A percentile compares a stretch with the other conserved stretches of the same genome.
phyloP scores from a whole-genome alignment of 2,113 vertebrate genomes.

The Sebastes fasciatus region DNA sequence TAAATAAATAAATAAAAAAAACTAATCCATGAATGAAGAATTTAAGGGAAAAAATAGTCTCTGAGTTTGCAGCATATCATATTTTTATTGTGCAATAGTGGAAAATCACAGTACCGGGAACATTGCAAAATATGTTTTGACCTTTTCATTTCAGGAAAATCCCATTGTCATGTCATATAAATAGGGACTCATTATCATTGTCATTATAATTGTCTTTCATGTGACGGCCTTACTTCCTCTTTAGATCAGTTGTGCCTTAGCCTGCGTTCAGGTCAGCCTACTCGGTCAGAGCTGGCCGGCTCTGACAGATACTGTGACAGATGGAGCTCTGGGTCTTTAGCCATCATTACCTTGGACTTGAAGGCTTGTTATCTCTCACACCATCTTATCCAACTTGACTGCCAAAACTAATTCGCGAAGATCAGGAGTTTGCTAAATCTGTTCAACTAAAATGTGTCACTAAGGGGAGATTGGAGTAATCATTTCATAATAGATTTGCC shows the following conservation, averaged over 20 bases:
- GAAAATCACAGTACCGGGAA: constrained; percentile 8
- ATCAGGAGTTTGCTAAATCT: constrained; percentile 36
- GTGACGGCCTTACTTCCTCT: constrained; percentile 58
- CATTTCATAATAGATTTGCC: constrained; percentile 1
- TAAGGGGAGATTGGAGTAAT: constrained; percentile 7
- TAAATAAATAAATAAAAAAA: neutral
- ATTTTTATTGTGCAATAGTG: constrained; percentile 32
- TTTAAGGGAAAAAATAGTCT: neutral
- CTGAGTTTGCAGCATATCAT: neutral
- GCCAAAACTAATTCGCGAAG: constrained; percentile 44
- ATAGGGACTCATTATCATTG: constrained; percentile 23
- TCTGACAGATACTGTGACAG: constrained; percentile 69
- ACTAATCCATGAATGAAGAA: constrained; percentile 5
- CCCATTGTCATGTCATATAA: constrained; percentile 27
- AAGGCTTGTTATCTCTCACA: constrained; percentile 65
- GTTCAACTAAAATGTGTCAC: constrained; percentile 32
- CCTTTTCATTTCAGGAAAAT: constrained; percentile 23
- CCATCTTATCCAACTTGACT: constrained; percentile 31
- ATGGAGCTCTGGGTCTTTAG: constrained; percentile 71
- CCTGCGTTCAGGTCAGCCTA: constrained; percentile 39
- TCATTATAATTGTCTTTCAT: constrained; percentile 45
- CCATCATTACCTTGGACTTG: constrained; percentile 72
- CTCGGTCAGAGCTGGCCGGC: constrained; percentile 44
- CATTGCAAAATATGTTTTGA: constrained; percentile 24
- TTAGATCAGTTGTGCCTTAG: constrained; percentile 50